Evolutionary conservation across 2,113 vertebrate species (phyloP), one percentile per base, ranked within the genome.

Genomic region (Anseranas semipalmata): DNA sequence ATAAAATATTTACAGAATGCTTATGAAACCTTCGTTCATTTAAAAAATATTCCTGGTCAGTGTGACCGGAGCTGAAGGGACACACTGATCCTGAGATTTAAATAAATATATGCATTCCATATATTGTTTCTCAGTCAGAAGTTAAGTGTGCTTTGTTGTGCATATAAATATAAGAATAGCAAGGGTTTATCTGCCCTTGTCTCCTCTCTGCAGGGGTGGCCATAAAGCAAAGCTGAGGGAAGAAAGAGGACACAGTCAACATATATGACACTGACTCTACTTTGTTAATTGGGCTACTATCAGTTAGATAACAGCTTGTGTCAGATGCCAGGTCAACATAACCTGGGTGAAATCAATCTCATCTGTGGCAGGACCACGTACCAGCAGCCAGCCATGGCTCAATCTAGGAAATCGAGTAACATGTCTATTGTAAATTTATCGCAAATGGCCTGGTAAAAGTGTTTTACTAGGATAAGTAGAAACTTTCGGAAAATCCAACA

Each of bases 1-100:
- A 68, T 48, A 90, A 85, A 97, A 94, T 97, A 91, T 97, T 97
- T 96, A 74, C 96, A 78, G 79, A 95, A 70, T 70, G 71, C 91
- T 96, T 94, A 91, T 80, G 92, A 97, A 94, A 97, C 85, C 87
- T 89, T 79, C 77, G 94, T 62, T 91, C 30, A 90, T 96, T 87
- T 82, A 70, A 88, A 94, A 94, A 91, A 80, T 91, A 87, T 39
- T 66, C 48, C 33, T 90, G 97, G 97, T 97, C 96, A 97, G 39
- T 45, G 80, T 95, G 96, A 97, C 96, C 95, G 8, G 62, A 79
- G 66, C 41, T 75, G 85, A 84, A 81, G 89, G 91, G 74, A 53
- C 94, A 80, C 27, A 1, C 7, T 56, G 92, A 21, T 85, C 71
- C 12, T 66, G 41, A 53, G 46, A 66, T 76, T 89, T 87, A 9